Base-by-base conservation (phyloP, 2,888 invertebrate genomes). In the Cynaeus angustus region DNA sequence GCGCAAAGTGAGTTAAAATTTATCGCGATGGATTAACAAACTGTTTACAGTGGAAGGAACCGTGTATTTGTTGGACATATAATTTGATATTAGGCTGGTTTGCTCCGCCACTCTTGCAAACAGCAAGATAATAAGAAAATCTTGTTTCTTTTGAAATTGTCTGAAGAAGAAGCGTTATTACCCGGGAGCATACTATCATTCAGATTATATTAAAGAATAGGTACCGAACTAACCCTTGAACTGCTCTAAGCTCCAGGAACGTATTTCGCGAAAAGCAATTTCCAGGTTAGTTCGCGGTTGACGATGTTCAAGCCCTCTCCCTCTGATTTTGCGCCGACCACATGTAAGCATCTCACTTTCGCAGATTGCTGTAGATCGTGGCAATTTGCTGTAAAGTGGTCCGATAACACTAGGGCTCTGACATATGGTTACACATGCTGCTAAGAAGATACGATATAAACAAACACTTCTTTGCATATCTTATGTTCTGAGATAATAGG, bases 401-500 rank as follows among this genome's bases (percentile, higher is more conserved):
- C 82, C 81, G 84, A 84, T 84, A 84, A 84, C 83, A 80, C 78
- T 77, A 77, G 79, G 78, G 77, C 75, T 77, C 80, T 84, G 83
- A 83, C 84, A 84, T 84, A 84, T 84, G 84, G 82, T 80, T 84
- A 83, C 84, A 84, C 80, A 84, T 84, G 84, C 82, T 78, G 81
- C 80, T 79, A 77, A 78, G 77, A 80, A 81, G 82, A 83, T 80
- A 81, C 81, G 80, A 82, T 83, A 83, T 84, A 84, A 85, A 84
- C 84, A 85, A 85, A 84, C 83, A 84, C 81, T 79, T 82, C 82
- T 83, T 84, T 83, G 83, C 84, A 83, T 84, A 84, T 83, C 84
- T 84, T 83, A 83, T 83, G 81, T 80, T 76, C 77, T 76, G 62
- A 66, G 70, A 79, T 79, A 82, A 82, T 79, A 79, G 80, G 81